These are phyloP conservation scores for Drosophila sucinea DNA, from an alignment of 1,140 invertebrate species.

Conservation along the genomic window DNA sequence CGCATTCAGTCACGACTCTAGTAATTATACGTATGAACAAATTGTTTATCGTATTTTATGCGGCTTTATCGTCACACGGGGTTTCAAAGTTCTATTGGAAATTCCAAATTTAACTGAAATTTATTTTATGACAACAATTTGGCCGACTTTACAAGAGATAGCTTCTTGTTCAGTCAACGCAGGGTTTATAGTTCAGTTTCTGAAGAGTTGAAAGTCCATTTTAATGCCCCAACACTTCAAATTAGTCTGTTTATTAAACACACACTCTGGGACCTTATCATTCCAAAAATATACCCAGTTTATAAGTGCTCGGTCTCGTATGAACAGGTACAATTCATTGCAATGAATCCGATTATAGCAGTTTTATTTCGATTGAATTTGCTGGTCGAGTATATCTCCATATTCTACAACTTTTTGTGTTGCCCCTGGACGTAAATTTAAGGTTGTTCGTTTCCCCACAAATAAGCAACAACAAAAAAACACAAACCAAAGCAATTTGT, in stretches of 20 bases:
- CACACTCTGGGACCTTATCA: not conserved
- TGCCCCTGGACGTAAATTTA: slow-evolving; percentile 3
- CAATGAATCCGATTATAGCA: not conserved
- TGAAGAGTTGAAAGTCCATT: slow-evolving; percentile 1
- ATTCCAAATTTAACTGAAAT: not conserved
- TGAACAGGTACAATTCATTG: not conserved
- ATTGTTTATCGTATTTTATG: not conserved
- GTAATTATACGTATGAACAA: not conserved
- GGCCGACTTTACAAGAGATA: not conserved
- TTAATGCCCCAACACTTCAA: slow-evolving; percentile 2
- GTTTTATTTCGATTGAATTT: not conserved
- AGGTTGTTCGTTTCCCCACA: slow-evolving; percentile 30
- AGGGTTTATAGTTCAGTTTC: slow-evolving; percentile 3
- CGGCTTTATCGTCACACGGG: not conserved
- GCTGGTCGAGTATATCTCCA: no score
- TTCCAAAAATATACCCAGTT: not conserved
- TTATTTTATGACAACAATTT: not conserved
- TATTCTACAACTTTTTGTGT: slow-evolving; percentile 5
- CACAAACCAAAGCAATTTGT: slow-evolving; percentile 63
- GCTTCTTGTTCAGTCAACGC: not conserved
- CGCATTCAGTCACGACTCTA: not conserved
- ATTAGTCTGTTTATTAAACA: slow-evolving; percentile 9
- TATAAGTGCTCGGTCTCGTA: not conserved
- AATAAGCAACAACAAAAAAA: slow-evolving; percentile 13
- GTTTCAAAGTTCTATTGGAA: not conserved